These are phyloP conservation scores for Megalops atlanticus DNA, from an alignment of 2,113 vertebrate species.

Conservation along the genomic window DNA sequence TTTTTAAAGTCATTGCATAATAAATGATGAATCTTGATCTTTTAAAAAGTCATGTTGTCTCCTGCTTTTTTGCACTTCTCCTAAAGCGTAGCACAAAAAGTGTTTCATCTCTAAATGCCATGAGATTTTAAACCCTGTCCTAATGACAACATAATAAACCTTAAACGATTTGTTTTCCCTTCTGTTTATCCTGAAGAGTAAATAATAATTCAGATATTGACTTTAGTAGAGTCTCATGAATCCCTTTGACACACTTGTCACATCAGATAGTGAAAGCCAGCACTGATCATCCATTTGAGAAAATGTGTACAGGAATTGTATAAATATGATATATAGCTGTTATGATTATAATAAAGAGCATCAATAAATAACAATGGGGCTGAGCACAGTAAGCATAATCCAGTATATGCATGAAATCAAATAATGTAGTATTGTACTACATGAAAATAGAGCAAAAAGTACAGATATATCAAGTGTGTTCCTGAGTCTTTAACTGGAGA, in stretches of 20 bases:
- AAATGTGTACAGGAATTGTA: too few relatives aligned
- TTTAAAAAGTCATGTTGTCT: conserved; percentile 13
- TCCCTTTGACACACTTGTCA: too few relatives aligned
- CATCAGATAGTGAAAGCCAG: too few relatives aligned
- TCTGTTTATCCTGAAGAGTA: too few relatives aligned
- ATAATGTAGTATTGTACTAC: too few relatives aligned
- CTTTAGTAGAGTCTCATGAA: too few relatives aligned
- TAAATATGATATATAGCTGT: too few relatives aligned
- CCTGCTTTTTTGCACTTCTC: neutral
- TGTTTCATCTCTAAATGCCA: neutral
- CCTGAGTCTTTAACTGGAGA: too few relatives aligned
- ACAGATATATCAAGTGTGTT: neutral
- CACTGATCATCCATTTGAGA: too few relatives aligned
- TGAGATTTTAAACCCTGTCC: neutral
- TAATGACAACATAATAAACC: neutral
- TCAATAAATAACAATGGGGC: neutral
- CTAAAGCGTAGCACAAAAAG: neutral
- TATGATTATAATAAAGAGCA: too few relatives aligned
- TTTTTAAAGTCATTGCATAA: conserved; percentile 11
- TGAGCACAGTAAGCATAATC: neutral
- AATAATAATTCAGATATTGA: too few relatives aligned
- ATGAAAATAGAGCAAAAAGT: neutral
- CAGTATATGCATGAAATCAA: neutral
- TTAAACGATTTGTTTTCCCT: too few relatives aligned
- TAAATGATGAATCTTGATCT: conserved; percentile 20